Conservation (phyloP, 2,797 vertebrate genomes). For the Trichosurus vulpecula region DNA sequence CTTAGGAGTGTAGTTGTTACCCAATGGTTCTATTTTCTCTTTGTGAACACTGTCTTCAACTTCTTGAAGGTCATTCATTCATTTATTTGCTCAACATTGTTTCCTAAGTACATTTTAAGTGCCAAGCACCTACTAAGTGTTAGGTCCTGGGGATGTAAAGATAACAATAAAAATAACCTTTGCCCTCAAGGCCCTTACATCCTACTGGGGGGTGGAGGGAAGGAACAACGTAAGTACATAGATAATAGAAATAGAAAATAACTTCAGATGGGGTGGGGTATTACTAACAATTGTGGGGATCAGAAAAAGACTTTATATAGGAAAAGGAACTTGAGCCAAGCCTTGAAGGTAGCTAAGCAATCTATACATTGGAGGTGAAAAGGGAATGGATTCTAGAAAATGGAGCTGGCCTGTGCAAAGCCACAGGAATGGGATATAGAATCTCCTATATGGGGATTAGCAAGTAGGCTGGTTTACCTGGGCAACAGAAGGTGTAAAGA, state of each 20-base stretch:
- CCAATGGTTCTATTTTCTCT: background rate
- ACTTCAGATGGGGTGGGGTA: background rate
- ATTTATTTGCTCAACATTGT: background rate
- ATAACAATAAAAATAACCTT: background rate
- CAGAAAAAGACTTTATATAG: background rate
- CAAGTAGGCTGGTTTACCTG: background rate
- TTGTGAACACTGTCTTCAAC: background rate
- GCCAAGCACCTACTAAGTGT: background rate
- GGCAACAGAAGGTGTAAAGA: background rate
- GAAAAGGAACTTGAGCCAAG: background rate
- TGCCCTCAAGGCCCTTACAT: background rate
- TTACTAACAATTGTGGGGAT: background rate
- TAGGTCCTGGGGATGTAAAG: background rate
- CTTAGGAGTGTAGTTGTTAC: background rate
- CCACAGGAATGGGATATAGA: background rate
- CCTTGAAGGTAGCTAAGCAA: background rate
- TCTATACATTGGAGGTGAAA: background rate
- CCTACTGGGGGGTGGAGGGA: background rate
- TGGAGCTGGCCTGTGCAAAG: background rate
- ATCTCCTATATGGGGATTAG: background rate
- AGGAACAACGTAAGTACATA: background rate
- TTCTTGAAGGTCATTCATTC: background rate
- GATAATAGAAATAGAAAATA: background rate
- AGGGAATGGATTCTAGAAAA: background rate
- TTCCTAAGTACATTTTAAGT: background rate